A percentile compares a stretch with the other conserved stretches of the same genome.
Evolutionary conservation across 2,888 invertebrate genomes (phyloP).

Genomic region (Chorisops tibialis): DNA sequence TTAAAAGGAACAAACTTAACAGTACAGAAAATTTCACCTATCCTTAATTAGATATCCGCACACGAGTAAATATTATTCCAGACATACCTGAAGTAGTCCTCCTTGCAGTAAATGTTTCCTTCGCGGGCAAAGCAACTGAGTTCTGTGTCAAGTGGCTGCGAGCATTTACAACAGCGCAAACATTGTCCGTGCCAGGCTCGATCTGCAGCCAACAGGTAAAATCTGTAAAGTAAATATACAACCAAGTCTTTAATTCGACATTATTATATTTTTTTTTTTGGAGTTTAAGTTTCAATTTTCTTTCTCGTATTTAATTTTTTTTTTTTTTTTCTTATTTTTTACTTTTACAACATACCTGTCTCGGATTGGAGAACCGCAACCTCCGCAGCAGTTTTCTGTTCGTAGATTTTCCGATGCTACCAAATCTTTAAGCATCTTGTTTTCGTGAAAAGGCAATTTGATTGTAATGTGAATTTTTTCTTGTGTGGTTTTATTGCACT

Average conservation of each 20-base stretch:
- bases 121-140: conserved; percentile 86
- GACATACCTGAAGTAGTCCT: conserved; percentile 86
- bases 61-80: background rate
- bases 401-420: conserved; percentile 38
- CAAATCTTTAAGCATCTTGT: conserved; percentile 37
- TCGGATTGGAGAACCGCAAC: conserved; percentile 61
- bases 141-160: conserved; percentile 78
- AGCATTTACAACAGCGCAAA: conserved; percentile 79
- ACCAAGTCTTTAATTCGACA: conserved; percentile 7
- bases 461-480: conserved; percentile 11
- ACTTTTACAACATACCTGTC: conserved; percentile 51
- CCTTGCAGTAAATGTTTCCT: conserved; percentile 89
- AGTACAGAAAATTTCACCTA: too few species aligned
- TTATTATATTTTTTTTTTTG: conserved; percentile 8
- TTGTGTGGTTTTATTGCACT: conserved; percentile 2
- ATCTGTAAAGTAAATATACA: conserved; percentile 45
- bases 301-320: background rate
- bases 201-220: conserved; percentile 80
- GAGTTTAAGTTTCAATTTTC: background rate
- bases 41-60: conserved; percentile 19
- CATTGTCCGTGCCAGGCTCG: conserved; percentile 87
- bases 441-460: background rate
- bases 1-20: too few species aligned
- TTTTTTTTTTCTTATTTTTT: conserved; percentile 12
- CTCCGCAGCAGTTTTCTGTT: conserved; percentile 54